These are phyloP conservation scores for Thysanoteuthis rhombus DNA, from an alignment of 2,888 invertebrate species.

Conservation along the genomic window DNA sequence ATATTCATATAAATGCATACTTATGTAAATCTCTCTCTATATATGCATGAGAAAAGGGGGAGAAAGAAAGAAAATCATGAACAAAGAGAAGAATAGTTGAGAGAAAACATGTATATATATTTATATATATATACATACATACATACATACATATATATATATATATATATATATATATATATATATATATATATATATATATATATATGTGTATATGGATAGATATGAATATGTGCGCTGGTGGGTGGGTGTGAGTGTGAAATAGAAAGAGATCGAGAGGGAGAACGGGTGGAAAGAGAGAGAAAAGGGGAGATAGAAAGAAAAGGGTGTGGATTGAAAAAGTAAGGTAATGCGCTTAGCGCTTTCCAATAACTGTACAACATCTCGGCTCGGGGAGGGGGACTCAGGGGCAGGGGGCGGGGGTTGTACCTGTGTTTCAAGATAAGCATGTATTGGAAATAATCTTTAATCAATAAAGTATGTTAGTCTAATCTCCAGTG, in stretches of 20 bases:
- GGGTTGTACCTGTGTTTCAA: background rate
- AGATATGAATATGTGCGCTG: background rate
- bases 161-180: background rate
- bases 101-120: no score
- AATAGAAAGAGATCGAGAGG: no score
- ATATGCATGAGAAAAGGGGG: background rate
- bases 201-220: background rate
- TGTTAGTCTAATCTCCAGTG: background rate
- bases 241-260: background rate
- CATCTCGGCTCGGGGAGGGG: no score
- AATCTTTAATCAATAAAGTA: background rate
- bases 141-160: background rate
- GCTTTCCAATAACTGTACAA: conserved; percentile 12
- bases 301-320: background rate
- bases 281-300: background rate
- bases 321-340: background rate
- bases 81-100: no score
- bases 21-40: background rate
- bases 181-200: no score
- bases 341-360: background rate
- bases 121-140: background rate
- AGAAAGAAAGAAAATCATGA: no score
- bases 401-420: background rate
- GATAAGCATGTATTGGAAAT: background rate
- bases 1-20: background rate